Base-by-base conservation (phyloP, 2,797 vertebrate species). In the Amniataba percoides region DNA sequence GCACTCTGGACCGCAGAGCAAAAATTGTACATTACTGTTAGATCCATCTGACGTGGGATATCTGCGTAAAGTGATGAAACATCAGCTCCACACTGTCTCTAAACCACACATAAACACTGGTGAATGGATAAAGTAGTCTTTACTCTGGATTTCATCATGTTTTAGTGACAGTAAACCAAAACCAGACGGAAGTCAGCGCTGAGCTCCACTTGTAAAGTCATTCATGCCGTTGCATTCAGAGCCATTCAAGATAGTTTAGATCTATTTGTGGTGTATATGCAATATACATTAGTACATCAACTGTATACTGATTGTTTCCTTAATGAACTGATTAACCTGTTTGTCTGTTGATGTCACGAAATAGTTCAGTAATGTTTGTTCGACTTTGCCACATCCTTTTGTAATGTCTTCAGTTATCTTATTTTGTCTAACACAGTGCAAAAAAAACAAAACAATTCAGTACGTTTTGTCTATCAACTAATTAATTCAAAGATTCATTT, bases 1-100 rank as follows among this genome's bases (percentile, higher is more conserved):
- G 74, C 21, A 40, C 77, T 80, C 53, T 63, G 55, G 63, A 63
- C 70, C n/a, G 27, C 5, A 14, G 45, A 57, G 85, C 16, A 68
- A 62, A 52, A 31, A 52, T 48, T n/a, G 64, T 36, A 45, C 13
- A 36, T 3, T 21, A 34, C 58, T 51, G 45, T n/a, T 23, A 39
- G 27, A 23, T 31, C 42, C 31, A 45, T 31, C 25, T 39, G 27
- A 70, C 27, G 65, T 13, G 16, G 67, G n/a, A 56, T 53, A 62
- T 57, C 49, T 36, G 23, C 7, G 36, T 19, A 18, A 53, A 45
- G 63, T 69, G 70, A 69, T 18, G 66, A 78, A 60, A 71, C 72
- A 14, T 11, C 16, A 66, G 48, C 59, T 2, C 27, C 36, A 52
- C 9, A 51, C 23, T 49, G 21, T 57, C 55, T 43, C 36, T 36